A percentile compares a stretch with the other conserved stretches of the same genome.
These are phyloP conservation scores for Scyliorhinus canicula DNA, from an alignment of 2,797 vertebrate species.

Conservation along the genomic window DNA sequence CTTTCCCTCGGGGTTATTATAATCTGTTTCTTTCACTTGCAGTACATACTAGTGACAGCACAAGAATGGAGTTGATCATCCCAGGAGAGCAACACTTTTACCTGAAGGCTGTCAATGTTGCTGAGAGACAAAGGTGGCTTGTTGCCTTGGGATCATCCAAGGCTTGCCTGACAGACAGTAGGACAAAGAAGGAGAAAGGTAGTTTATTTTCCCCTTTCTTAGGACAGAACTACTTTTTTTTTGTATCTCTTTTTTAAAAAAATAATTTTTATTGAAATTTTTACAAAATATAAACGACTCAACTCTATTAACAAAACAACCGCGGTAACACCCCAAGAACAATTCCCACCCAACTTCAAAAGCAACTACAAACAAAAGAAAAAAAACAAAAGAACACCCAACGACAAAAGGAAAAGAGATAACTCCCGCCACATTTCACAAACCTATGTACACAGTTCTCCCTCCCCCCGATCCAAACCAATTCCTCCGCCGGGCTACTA, in stretches of 20 bases:
- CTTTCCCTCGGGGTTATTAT: neutral
- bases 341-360: no score
- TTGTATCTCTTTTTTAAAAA: neutral
- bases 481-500: no score
- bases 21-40: slow-evolving; percentile 38
- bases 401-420: no score
- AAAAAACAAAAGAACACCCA: no score
- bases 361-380: no score
- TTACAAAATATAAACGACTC: no score
- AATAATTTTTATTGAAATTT: no score
- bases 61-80: slow-evolving; percentile 89
- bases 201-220: slow-evolving; percentile 43
- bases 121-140: slow-evolving; percentile 94
- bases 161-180: slow-evolving; percentile 92
- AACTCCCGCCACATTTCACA: no score
- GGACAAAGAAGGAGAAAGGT: slow-evolving; percentile 93
- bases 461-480: no score
- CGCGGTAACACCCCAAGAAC: no score
- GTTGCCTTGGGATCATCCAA: slow-evolving; percentile 93
- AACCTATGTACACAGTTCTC: no score
- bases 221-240: neutral
- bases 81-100: slow-evolving; percentile 98
- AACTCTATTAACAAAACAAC: no score
- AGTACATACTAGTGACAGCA: slow-evolving; percentile 90
- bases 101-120: slow-evolving; percentile 87